Percentiles rank a stretch among this genome's conserved stretches.
Evolutionary conservation across 1,140 invertebrate genomes (phyloP).

Genomic region (Lordiphosa stackelbergi): DNA sequence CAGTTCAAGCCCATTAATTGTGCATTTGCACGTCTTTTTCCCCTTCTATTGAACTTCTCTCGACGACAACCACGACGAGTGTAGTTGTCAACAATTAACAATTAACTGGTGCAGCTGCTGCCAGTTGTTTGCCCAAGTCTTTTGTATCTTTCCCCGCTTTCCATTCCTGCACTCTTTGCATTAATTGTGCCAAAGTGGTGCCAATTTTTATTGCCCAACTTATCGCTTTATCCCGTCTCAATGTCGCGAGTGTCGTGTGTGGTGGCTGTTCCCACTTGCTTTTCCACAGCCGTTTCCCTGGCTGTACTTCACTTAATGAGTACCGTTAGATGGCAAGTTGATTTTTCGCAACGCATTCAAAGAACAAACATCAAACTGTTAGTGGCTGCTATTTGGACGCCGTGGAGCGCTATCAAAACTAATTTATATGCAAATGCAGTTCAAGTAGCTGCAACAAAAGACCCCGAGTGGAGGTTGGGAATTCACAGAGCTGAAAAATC

Average conservation of each 20-base stretch:
- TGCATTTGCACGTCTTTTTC: slow-evolving; percentile 65
- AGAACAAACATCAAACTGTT: slow-evolving; percentile 69
- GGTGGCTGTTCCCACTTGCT: slow-evolving; percentile 45
- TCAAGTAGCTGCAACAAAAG: slow-evolving; percentile 64
- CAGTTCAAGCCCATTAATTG: slow-evolving; percentile 59
- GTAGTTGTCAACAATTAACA: slow-evolving; percentile 68
- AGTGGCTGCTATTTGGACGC: slow-evolving; percentile 22
- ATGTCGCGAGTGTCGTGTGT: slow-evolving; percentile 28
- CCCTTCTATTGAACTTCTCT: slow-evolving; percentile 34
- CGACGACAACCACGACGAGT: slow-evolving; percentile 35
- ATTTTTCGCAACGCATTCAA: slow-evolving; percentile 61
- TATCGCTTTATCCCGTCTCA: slow-evolving; percentile 55
- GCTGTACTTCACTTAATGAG: slow-evolving; percentile 68
- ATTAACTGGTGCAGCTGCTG: slow-evolving; percentile 63
- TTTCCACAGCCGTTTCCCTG: slow-evolving; percentile 1
- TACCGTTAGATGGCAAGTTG: slow-evolving; percentile 58
- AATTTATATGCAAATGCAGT: slow-evolving; percentile 75
- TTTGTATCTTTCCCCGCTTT: slow-evolving; percentile 40
- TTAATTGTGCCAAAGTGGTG: slow-evolving; percentile 68
- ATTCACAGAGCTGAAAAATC: slow-evolving; percentile 12
- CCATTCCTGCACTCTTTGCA: slow-evolving; percentile 18
- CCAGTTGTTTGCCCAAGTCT: slow-evolving; percentile 53
- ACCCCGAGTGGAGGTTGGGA: slow-evolving; percentile 19
- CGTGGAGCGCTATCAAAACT: slow-evolving; percentile 64
- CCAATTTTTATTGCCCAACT: slow-evolving; percentile 72